Base-by-base conservation (phyloP, 2,797 vertebrate genomes). In the Furcifer pardalis region DNA sequence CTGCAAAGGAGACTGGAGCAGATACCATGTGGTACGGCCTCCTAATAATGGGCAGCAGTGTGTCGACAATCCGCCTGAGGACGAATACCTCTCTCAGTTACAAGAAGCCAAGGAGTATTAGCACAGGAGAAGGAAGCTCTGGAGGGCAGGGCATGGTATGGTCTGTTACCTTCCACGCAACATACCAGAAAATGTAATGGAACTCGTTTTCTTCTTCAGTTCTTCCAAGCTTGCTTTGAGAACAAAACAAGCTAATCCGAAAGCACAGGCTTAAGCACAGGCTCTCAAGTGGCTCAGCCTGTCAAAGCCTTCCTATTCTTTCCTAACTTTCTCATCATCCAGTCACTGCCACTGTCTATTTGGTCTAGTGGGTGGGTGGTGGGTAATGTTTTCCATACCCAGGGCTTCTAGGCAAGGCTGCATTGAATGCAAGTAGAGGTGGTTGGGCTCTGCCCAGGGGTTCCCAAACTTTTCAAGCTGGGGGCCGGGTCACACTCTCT, bases 1-100 rank as follows among this genome's bases (percentile, higher is more conserved):
- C 88, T 99, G 98, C 94, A 99, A 99, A 91, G 98, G 98, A 0
- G 98, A 99, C 95, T 99, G 98, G 98, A 99, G 98, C 94, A 97
- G 97, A 35, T 98, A 98, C 91, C 97, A 99, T 0, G 95, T 96
- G 0, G 97, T 97, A 79, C 94, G 98, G 81, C 98, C 98, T 1
- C 98, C 98, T 25, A 99, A 98, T 96, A 99, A 98, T 0, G 97
- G 98, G 63, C 94, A 94, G 4, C 96, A 79, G 77, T 99, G 98
- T 23, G 89, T 94, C 0, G 97, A 97, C 88, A 98, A 97, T 92
- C 98, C 98, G 0, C 72, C 94, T 0, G 97, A 98, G 76, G 97
- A 97, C 68, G 97, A 98, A 87, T 99, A 98, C 86, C 95, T 96
- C 91, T 97, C 97, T 88, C 98, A 99, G 94, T 94, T 99, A 87